Base-by-base conservation (phyloP, 2,797 vertebrate species). In the Leptoclinus maculatus region DNA sequence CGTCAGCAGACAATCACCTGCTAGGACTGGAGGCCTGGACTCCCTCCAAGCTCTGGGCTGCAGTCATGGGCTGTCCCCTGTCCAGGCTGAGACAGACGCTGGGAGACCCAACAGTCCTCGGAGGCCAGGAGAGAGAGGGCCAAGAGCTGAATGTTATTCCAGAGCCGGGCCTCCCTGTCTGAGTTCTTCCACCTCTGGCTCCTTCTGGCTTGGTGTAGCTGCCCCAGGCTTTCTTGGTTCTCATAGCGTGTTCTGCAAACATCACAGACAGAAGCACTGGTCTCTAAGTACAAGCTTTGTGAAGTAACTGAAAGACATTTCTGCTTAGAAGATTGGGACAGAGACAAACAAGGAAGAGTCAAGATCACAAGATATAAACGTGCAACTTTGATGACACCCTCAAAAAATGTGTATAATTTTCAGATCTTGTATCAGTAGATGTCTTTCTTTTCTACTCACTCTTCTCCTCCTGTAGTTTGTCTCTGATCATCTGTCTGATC, bases 211-310 rank as follows among this genome's bases (percentile, higher is more conserved):
- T 71, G 7, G 83, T 70, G 78, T 83, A 89, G 60, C 91, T 94
- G 79, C 92, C 84, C 96, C 96, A 97, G 0, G 92, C 88, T 49
- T 89, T 92, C 73, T 94, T 95, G 76, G 25, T 91, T 78, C 90
- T 95, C 78, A 97, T 25, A 34, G 91, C 82, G 8, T 86, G 68
- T 62, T 87, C 96, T 97, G 91, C 62, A 92, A 83, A 88, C 2
- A 36, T 39, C 17, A 57, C 41, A 84, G 5, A 69, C 23, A 2
- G 11, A 11, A 69, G 4, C 36, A 67, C 41, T 76, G 76, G 59
- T 21, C 29, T 57, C 7, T 3, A 67, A 45, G 60, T 25, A 63
- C 23, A 64, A 1, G 29, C 8, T 36, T 17, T 10, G 8, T 25
- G 11, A 32, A 11, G 9, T 25, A 62, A 25, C 3, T 62, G 2